Conservation (phyloP, 2,888 invertebrate species). For the Phyllotreta striolata region DNA sequence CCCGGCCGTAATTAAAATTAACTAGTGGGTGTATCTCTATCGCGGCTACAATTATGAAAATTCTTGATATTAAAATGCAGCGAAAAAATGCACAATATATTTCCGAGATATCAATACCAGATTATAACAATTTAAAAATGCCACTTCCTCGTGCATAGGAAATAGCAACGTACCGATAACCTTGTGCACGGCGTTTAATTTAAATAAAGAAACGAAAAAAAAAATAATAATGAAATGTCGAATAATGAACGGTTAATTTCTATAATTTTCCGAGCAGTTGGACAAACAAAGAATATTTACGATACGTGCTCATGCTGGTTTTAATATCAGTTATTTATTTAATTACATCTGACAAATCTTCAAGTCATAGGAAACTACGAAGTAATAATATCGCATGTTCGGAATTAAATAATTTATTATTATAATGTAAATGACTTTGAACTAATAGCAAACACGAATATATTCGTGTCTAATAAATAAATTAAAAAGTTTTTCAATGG, state of each 20-base stretch:
- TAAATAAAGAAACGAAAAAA: constrained; percentile 10
- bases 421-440: too few species aligned
- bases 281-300: constrained; percentile 13
- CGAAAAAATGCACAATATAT: constrained; percentile 22
- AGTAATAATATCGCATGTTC: constrained; percentile 18
- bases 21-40: constrained; percentile 19
- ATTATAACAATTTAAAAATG: constrained; percentile 19
- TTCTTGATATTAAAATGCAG: constrained; percentile 25
- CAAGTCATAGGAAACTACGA: constrained; percentile 8
- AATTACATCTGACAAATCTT: constrained; percentile 15
- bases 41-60: constrained; percentile 19
- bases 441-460: too few species aligned
- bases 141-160: constrained; percentile 24
- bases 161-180: constrained; percentile 15
- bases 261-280: constrained; percentile 22
- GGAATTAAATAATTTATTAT: neutral
- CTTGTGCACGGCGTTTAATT: constrained; percentile 15
- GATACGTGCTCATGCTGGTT: neutral
- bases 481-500: too few species aligned
- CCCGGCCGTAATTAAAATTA: constrained; percentile 14
- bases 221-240: neutral
- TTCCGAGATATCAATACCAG: constrained; percentile 25
- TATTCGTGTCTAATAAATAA: too few species aligned
- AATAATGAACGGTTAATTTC: constrained; percentile 18
- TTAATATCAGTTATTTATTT: constrained; percentile 23